Evolutionary conservation across 2,797 vertebrate genomes (phyloP).

Genomic region (Nyctalus aviator): DNA sequence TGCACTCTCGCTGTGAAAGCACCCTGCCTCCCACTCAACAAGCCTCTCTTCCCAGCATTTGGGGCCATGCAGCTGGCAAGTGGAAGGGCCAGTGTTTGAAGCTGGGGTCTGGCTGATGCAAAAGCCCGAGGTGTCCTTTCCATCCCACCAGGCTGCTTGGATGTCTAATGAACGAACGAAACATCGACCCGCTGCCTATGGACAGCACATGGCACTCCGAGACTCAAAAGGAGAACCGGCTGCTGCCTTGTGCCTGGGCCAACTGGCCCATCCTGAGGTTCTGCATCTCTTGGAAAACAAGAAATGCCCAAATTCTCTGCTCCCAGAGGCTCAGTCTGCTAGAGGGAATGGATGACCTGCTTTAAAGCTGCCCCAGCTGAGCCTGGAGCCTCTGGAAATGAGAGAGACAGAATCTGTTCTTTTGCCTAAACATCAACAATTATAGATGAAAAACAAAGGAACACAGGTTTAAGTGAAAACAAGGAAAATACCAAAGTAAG

Average conservation of each 20-base stretch:
- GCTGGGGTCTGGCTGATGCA: constrained; percentile 46
- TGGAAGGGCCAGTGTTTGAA: constrained; percentile 31
- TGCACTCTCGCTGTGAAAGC: background rate
- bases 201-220: background rate
- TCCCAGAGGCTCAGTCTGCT: background rate
- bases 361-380: background rate
- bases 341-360: background rate
- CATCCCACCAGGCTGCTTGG: constrained; percentile 44
- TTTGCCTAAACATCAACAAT: constrained; percentile 22
- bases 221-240: background rate
- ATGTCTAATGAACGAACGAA: constrained; percentile 32
- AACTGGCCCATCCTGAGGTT: background rate
- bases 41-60: background rate
- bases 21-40: background rate
- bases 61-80: constrained; percentile 4
- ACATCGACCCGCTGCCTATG: background rate
- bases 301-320: background rate
- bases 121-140: constrained; percentile 36
- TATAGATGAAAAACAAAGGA: background rate
- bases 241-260: background rate
- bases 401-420: background rate
- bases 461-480: constrained; percentile 15
- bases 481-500: background rate
- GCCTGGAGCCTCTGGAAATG: background rate
- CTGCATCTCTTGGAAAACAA: constrained; percentile 52